These are phyloP conservation scores for Labeo catla DNA, from an alignment of 2,113 vertebrate genomes.

Conservation along the genomic window DNA sequence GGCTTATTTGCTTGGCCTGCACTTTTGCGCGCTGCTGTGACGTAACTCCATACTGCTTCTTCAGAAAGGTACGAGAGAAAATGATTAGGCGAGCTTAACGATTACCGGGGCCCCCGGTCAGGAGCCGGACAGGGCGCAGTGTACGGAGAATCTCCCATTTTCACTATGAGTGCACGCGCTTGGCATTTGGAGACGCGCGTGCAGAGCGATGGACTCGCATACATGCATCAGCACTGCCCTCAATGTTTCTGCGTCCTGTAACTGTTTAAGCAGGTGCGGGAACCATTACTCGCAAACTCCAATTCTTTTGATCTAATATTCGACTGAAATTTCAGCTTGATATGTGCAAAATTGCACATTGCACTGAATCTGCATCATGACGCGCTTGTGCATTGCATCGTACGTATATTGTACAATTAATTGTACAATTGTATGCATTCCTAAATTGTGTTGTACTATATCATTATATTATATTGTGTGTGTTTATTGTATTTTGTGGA, in stretches of 20 bases:
- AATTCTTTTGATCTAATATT: neutral
- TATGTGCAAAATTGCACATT: no score
- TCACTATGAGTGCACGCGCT: slow-evolving; percentile 36
- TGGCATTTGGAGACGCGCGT: slow-evolving; percentile 24
- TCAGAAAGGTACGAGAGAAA: slow-evolving; percentile 72
- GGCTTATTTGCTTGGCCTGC: slow-evolving; percentile 76
- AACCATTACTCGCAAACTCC: neutral
- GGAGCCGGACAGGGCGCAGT: slow-evolving; percentile 37
- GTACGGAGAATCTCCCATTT: slow-evolving; percentile 57
- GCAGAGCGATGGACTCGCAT: neutral
- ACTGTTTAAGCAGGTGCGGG: neutral
- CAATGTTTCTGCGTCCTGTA: neutral
- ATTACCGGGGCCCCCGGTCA: slow-evolving; percentile 21
- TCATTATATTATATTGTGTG: neutral
- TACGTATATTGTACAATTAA: neutral
- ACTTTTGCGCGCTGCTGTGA: slow-evolving; percentile 72
- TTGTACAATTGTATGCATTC: no score
- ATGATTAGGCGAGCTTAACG: slow-evolving; percentile 31
- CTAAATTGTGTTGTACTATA: neutral
- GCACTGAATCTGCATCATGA: neutral
- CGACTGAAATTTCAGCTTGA: no score
- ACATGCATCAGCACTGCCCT: neutral
- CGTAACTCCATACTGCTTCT: slow-evolving; percentile 75
- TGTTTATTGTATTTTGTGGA: neutral
- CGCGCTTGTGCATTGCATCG: neutral